Conservation (phyloP, 2,113 vertebrate species). For the Mungos mungo region DNA sequence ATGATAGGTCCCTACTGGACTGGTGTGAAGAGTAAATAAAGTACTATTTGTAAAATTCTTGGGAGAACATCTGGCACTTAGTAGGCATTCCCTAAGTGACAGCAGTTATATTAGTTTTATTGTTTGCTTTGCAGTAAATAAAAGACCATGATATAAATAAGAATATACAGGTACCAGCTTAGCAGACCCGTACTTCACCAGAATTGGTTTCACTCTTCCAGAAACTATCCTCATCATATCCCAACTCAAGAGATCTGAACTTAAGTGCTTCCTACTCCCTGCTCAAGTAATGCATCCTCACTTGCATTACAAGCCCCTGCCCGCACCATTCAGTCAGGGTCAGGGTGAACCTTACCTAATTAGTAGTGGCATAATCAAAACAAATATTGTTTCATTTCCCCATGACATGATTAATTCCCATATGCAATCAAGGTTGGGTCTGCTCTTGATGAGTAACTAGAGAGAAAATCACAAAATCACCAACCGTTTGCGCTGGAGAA, state of each 20-base stretch:
- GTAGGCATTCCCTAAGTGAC: not conserved
- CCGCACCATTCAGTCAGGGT: conserved; percentile 3
- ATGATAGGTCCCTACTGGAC: not conserved
- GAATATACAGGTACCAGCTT: not conserved
- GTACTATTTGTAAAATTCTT: not conserved
- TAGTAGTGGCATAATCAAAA: conserved; percentile 70
- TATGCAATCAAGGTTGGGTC: conserved; percentile 59
- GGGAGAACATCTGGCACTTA: not conserved
- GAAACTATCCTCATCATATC: not conserved
- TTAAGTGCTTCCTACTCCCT: conserved; percentile 46
- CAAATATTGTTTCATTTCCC: conserved; percentile 67
- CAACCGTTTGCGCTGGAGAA: conserved; percentile 41
- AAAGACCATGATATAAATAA: not conserved
- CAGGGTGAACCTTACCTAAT: conserved; percentile 67
- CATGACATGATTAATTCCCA: conserved; percentile 60
- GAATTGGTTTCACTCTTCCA: not conserved
- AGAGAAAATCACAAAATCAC: conserved; percentile 20
- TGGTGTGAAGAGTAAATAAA: not conserved
- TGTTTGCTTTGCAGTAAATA: not conserved
- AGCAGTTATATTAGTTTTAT: not conserved
- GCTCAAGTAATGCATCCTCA: not conserved
- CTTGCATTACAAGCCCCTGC: conserved; percentile 56
- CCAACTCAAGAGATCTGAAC: conserved; percentile 25
- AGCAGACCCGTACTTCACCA: not conserved
- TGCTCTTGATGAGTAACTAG: conserved; percentile 51